A percentile compares a stretch with the other conserved stretches of the same genome.
Evolutionary conservation across 2,113 vertebrate genomes (phyloP).

Genomic region (Corythornis madagascariensis): DNA sequence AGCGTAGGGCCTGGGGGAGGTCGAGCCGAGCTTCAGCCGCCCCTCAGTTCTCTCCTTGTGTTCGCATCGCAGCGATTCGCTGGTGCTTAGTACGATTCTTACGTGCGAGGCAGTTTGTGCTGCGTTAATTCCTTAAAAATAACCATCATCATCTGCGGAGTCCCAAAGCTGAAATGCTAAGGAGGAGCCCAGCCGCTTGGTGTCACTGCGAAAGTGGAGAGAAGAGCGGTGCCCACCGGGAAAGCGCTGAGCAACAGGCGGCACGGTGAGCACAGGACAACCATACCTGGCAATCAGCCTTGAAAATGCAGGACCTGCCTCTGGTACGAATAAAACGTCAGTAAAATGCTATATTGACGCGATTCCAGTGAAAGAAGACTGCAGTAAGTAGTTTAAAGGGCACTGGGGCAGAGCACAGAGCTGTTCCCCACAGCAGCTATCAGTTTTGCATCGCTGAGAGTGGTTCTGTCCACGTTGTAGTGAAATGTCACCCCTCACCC

Average conservation of each 20-base stretch:
- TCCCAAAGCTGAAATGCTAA: not conserved
- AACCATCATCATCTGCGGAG: not conserved
- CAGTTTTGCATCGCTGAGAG: accelerated
- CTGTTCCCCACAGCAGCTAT: accelerated
- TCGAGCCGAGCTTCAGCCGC: too few relatives aligned
- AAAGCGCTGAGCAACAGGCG: not conserved
- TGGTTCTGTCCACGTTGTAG: accelerated
- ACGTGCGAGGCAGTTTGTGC: accelerated
- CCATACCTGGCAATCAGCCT: accelerated
- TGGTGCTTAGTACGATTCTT: not conserved
- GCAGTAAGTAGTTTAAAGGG: not conserved
- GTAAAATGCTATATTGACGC: not conserved
- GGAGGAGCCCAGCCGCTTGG: not conserved
- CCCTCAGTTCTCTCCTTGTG: accelerated
- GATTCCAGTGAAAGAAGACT: not conserved
- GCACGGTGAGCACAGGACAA: not conserved
- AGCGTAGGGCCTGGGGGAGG: not conserved
- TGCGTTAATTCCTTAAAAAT: too few relatives aligned
- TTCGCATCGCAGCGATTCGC: accelerated
- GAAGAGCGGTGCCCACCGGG: not conserved
- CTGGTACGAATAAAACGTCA: accelerated
- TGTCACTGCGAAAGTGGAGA: constrained; percentile 23
- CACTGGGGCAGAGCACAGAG: not conserved
- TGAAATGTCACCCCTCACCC: too few relatives aligned
- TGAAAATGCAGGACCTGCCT: not conserved